Evolutionary conservation across 2,113 vertebrate species (phyloP), one percentile per base, ranked within the genome.

Genomic region (Tyrannus savana): DNA sequence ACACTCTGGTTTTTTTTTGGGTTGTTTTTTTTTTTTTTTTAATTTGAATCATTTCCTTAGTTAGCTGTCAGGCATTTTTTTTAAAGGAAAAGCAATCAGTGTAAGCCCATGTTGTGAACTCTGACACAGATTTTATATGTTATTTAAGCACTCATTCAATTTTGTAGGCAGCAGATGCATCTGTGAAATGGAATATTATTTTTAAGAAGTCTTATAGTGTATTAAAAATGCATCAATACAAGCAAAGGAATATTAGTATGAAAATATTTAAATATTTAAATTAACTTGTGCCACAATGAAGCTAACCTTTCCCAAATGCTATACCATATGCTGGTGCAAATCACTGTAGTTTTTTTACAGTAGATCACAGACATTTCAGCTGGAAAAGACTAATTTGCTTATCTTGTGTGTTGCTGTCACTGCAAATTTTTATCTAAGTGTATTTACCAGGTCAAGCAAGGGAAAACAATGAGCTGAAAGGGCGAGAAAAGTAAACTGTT

Each of bases 21-120:
- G 0, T 28, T 10, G 59, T 64, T 18, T 37, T 18, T 37, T 37
- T 37, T 37, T 37, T 37, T 37, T 31, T 10, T 64, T 64, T 18
- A 5, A 68, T 80, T 2, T 16, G 19, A 85, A 37, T 52, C 4
- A 83, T 86, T 88, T 66, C 67, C 50, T 83, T 33, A 39, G 30
- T 55, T 73, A 62, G 75, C 72, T 74, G 39, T 58, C 50, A 80
- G 79, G 28, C 24, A 7, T 77, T 86, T 69, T 69, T 69, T 80
- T 73, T 77, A 66, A 68, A 82, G 62, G 56, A 50, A 69, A 59
- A 82, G 62, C 33, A 79, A 44, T 44, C 3, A 2, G 12, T 47
- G 6, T 10, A 63, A 73, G 59, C 42, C 7, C 0, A 0, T 9
- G 30, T 28, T 74, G 49, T 39, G 41, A 85, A 56, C 4, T 4